Percentiles rank a stretch among this genome's conserved stretches.
phyloP scores from a whole-genome alignment of 2,797 vertebrate species.

The Hapalemur alaotrensis region DNA sequence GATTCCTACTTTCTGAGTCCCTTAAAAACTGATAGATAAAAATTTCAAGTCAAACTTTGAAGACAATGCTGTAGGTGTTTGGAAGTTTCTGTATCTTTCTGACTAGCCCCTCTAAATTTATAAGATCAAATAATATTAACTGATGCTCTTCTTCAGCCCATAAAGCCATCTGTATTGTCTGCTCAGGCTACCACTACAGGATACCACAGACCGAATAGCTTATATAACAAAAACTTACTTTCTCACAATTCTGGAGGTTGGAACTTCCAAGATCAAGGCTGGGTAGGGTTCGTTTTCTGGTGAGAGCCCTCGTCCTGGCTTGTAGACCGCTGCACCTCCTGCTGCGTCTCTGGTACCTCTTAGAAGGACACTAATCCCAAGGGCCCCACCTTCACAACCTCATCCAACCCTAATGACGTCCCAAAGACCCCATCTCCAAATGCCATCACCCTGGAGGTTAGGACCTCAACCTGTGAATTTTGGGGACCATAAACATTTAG shows the following conservation, averaged over 20 bases:
- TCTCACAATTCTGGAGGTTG: not conserved
- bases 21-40: not conserved
- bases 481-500: not conserved
- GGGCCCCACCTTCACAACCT: not conserved
- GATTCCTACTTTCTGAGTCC: not conserved
- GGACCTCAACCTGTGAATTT: not conserved
- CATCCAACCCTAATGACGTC: not conserved
- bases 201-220: not conserved
- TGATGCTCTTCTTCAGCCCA: not conserved
- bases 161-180: not conserved
- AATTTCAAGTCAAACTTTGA: not conserved
- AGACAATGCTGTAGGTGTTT: not conserved
- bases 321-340: not conserved
- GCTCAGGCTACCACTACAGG: not conserved
- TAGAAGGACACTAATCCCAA: not conserved
- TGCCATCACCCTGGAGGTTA: not conserved
- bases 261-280: not conserved
- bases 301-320: not conserved
- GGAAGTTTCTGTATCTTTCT: slow-evolving; percentile 6
- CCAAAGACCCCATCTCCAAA: not conserved
- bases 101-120: not conserved
- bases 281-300: not conserved
- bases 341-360: not conserved
- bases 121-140: not conserved
- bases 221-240: not conserved